Base-by-base conservation (phyloP, 2,797 vertebrate species). In the Morus bassanus region DNA sequence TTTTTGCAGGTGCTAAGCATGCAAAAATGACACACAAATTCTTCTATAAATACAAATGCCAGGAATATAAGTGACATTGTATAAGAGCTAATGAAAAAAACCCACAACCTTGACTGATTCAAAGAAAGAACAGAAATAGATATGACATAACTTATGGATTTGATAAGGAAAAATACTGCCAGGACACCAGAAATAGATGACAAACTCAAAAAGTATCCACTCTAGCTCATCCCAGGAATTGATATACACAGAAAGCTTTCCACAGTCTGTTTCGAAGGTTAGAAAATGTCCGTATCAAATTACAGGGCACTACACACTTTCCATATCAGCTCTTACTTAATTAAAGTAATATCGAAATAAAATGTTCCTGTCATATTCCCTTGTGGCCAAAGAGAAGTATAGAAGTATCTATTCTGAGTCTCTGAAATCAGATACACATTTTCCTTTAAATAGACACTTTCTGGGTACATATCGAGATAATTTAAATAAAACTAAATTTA, bases 61-160 rank as follows among this genome's bases (percentile, higher is more conserved):
- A 74, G 63, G 54, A 95, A 85, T 41, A 25, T 53, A 79, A 78
- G 80, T 74, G 86, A 64, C 80, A 81, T 14, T 80, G 77, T 54
- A 23, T 95, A 88, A 59, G 33, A 95, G 70, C 61, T 91, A 93
- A 96, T 74, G 48, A 85, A 94, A 96, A 94, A 84, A 37, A 0
- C 1, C n/a, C 30, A 67, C 82, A 93, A 80, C 73, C 46, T 77
- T 92, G 80, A 86, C 76, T 72, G 84, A 89, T 91, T 84, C 81
- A 96, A 81, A 95, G 60, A 81, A 95, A 94, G 51, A 93, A 77
- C 60, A 81, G 79, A 96, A 98, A 85, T 87, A 95, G 95, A 96
- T 54, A 63, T 82, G 85, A 93, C 77, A 88, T 57, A 89, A 97
- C 35, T 95, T 94, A 78, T 3, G 51, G 77, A 70, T 84, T 69